Conservation (phyloP, 92 coral and sea anemone species). For the Diadumene lineata region DNA sequence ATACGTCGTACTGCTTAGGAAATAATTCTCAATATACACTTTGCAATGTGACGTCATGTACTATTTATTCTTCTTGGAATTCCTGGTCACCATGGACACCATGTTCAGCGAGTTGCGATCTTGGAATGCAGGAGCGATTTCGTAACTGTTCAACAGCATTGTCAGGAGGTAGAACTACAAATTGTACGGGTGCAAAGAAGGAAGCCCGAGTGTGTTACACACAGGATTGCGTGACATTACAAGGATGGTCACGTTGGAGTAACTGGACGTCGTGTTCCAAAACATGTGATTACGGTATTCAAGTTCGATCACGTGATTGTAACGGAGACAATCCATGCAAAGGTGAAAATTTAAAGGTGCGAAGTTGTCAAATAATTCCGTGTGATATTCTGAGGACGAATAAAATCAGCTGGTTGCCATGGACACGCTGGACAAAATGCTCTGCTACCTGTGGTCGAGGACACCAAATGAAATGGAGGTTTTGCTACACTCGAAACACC, state of each 20-base stretch:
- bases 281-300: slow-evolving; percentile 58
- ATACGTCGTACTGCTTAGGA: slow-evolving; percentile 32
- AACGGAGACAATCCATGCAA: slow-evolving; percentile 36
- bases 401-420: slow-evolving; percentile 54
- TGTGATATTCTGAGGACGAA: slow-evolving; percentile 33
- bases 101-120: slow-evolving; percentile 72
- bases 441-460: slow-evolving; percentile 78
- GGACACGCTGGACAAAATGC: slow-evolving; percentile 79
- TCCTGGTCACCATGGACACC: slow-evolving; percentile 79
- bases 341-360: slow-evolving; percentile 44
- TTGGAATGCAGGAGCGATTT: slow-evolving; percentile 58
- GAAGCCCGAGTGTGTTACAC: slow-evolving; percentile 51
- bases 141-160: slow-evolving; percentile 63
- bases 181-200: slow-evolving; percentile 55
- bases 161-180: slow-evolving; percentile 49
- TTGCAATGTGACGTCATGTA: slow-evolving; percentile 45
- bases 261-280: slow-evolving; percentile 78
- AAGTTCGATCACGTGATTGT: slow-evolving; percentile 59
- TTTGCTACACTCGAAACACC: slow-evolving; percentile 47
- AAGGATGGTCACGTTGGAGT: slow-evolving; percentile 79
- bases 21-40: slow-evolving; percentile 35
- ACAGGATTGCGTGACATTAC: slow-evolving; percentile 31
- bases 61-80: slow-evolving; percentile 43
- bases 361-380: slow-evolving; percentile 31
- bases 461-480: slow-evolving; percentile 78